Conservation (phyloP, 2,888 invertebrate genomes). For the Amblyjoppa proteus region DNA sequence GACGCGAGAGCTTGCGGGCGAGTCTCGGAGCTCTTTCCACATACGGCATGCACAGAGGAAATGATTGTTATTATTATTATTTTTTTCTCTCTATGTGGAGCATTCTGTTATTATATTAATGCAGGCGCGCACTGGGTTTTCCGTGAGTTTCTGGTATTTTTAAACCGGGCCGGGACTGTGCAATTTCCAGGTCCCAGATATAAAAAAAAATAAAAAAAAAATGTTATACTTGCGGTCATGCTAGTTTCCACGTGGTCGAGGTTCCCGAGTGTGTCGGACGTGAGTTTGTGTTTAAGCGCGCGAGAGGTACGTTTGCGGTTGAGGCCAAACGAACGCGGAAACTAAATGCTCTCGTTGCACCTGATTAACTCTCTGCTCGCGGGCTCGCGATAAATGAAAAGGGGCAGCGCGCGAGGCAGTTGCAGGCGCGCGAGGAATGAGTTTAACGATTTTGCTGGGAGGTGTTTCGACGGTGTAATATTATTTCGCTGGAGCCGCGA, state of each 20-base stretch:
- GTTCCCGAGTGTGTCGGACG: not conserved
- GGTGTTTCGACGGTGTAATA: not conserved
- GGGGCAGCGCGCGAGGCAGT: too few relatives aligned
- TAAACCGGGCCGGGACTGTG: not conserved
- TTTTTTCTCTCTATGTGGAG: not conserved
- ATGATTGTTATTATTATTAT: slow-evolving; percentile 7
- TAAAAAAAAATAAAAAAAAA: slow-evolving; percentile 1
- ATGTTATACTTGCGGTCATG: slow-evolving; percentile 23
- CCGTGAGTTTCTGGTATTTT: slow-evolving; percentile 24
- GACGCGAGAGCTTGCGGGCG: not conserved
- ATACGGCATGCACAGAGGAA: not conserved
- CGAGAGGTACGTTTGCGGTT: slow-evolving; percentile 42
- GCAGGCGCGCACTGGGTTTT: not conserved
- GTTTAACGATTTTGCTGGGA: not conserved
- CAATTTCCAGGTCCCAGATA: not conserved
- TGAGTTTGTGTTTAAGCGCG: not conserved
- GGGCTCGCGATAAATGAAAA: not conserved
- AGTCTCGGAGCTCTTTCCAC: slow-evolving; percentile 20
- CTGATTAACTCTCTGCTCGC: slow-evolving; percentile 45
- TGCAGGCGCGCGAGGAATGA: not conserved
- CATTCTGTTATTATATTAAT: slow-evolving; percentile 5
- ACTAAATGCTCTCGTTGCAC: slow-evolving; percentile 53
- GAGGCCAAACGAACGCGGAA: slow-evolving; percentile 54
- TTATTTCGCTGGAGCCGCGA: not conserved
- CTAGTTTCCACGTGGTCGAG: slow-evolving; percentile 37